Conservation (phyloP, 2,113 vertebrate species). For the Dipodomys spectabilis region DNA sequence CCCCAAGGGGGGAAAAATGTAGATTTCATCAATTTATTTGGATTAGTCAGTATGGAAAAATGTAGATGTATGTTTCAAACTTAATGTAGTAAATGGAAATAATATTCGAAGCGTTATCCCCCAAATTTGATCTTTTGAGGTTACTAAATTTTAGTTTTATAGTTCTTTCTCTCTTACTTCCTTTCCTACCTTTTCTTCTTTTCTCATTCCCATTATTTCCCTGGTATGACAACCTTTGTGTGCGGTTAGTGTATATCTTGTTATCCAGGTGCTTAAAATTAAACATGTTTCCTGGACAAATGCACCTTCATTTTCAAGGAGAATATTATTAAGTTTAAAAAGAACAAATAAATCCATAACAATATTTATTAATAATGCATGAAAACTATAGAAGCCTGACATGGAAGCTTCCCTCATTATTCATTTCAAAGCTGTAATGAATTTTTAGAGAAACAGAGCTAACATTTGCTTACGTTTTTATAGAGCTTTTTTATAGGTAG, state of each 20-base stretch:
- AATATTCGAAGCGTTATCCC: neutral
- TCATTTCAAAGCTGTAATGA: slow-evolving; percentile 23
- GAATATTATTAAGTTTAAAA: slow-evolving; percentile 35
- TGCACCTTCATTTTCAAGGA: slow-evolving; percentile 32
- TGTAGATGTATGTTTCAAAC: slow-evolving; percentile 63
- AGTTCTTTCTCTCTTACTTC: neutral
- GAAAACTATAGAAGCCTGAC: slow-evolving; percentile 27
- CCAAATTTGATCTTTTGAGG: slow-evolving; percentile 51
- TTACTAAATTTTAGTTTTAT: slow-evolving; percentile 64
- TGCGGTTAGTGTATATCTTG: neutral
- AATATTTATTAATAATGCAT: slow-evolving; percentile 43
- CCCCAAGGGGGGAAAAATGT: neutral
- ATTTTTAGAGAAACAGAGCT: slow-evolving; percentile 43
- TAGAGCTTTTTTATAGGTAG: neutral
- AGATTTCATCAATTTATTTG: slow-evolving; percentile 18
- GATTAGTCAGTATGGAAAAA: neutral
- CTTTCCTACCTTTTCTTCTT: neutral
- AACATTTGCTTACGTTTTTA: slow-evolving; percentile 50
- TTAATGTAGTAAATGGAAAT: slow-evolving; percentile 27
- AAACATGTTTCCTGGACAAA: slow-evolving; percentile 12
- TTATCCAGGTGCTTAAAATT: neutral
- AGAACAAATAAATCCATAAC: slow-evolving; percentile 42
- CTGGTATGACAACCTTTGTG: slow-evolving; percentile 55
- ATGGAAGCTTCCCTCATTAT: slow-evolving; percentile 41
- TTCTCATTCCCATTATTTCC: neutral